A percentile compares a stretch with the other conserved stretches of the same genome.
Conservation (phyloP, 2,797 vertebrate genomes). For the Eulemur albifrons region DNA sequence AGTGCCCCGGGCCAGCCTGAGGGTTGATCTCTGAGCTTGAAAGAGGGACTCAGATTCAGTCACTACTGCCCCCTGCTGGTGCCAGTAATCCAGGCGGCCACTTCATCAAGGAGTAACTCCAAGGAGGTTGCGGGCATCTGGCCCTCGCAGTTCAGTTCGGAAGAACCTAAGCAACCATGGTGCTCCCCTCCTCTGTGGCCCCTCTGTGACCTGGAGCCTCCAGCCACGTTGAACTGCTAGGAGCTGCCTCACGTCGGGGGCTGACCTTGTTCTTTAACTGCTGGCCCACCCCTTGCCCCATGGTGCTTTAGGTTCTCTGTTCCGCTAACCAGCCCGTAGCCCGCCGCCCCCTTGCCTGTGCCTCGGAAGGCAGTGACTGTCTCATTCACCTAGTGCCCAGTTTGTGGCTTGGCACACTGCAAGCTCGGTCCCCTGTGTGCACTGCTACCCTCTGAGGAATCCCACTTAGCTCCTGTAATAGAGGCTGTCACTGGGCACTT, state of each 20-base stretch:
- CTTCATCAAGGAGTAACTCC: not conserved
- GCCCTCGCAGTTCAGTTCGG: not conserved
- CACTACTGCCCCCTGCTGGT: conserved; percentile 23
- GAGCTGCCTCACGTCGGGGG: not conserved
- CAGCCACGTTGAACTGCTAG: not conserved
- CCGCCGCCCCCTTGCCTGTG: not conserved
- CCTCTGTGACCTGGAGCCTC: not conserved
- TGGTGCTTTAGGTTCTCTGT: not conserved
- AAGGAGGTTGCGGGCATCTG: not conserved
- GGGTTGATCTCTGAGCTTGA: not conserved
- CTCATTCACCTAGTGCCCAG: not conserved
- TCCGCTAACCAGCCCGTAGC: not conserved
- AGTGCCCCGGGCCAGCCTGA: not conserved
- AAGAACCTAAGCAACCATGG: not conserved
- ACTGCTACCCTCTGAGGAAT: not conserved
- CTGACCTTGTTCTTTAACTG: not conserved
- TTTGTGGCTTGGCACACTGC: not conserved
- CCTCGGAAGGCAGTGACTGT: not conserved
- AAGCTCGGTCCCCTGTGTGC: not conserved
- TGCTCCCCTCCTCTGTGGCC: not conserved
- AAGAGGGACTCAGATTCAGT: not conserved
- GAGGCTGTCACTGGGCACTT: not conserved
- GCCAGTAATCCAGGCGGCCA: not conserved
- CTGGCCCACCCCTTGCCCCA: not conserved
- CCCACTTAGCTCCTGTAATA: not conserved